Percentiles rank a stretch among this genome's conserved stretches.
phyloP scores from a whole-genome alignment of 2,797 vertebrate species.

The Okamejei kenojei region DNA sequence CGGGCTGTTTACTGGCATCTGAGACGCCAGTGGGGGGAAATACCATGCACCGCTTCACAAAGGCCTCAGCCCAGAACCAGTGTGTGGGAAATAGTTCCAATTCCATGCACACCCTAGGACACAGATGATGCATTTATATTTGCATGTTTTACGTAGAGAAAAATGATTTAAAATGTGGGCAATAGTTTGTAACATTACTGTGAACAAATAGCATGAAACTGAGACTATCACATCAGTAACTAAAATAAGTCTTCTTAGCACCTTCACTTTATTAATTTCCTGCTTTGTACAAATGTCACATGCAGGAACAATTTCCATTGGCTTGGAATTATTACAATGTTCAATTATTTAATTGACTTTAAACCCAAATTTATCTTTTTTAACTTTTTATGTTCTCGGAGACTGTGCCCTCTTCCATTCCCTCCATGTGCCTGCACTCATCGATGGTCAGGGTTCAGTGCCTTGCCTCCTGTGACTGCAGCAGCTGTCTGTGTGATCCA shows the following conservation, averaged over 20 bases:
- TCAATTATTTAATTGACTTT: not conserved
- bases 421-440: not conserved
- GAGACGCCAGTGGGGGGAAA: too few relatives aligned
- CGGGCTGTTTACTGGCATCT: not conserved
- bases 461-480: not conserved
- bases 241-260: not conserved
- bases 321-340: not conserved
- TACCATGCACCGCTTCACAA: not conserved
- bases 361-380: not conserved
- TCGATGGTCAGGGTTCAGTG: not conserved
- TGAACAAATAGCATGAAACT: not conserved
- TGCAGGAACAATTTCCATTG: not conserved
- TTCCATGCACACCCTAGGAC: not conserved
- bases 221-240: not conserved
- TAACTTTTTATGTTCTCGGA: not conserved
- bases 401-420: not conserved
- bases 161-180: not conserved
- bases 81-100: not conserved
- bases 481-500: not conserved
- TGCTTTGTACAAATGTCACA: not conserved
- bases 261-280: not conserved
- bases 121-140: not conserved
- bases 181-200: not conserved
- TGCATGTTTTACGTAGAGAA: not conserved
- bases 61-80: not conserved